Conservation (phyloP, 2,888 invertebrate species). For the Napeogenes inachia region DNA sequence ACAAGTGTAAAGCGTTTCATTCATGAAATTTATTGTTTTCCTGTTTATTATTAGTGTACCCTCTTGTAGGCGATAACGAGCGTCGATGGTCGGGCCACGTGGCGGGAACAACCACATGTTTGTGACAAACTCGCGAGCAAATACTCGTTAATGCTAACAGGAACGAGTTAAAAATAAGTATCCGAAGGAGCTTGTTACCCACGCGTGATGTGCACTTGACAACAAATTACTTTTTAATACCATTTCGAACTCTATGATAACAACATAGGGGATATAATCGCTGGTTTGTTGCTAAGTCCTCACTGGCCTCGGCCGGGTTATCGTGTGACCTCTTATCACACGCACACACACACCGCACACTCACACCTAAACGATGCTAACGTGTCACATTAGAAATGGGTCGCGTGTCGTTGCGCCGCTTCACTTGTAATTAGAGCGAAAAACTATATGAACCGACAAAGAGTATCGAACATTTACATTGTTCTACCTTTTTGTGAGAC, state of each 20-base stretch:
- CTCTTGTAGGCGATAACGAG: constrained; percentile 19
- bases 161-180: constrained; percentile 23
- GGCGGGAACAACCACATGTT: constrained; percentile 12
- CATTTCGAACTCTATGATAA: constrained; percentile 14
- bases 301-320: constrained; percentile 36
- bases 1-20: constrained; percentile 15
- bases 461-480: constrained; percentile 15
- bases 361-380: constrained; percentile 12
- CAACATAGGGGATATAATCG: constrained; percentile 11
- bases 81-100: constrained; percentile 7
- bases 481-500: constrained; percentile 14
- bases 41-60: constrained; percentile 15
- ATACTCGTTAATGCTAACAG: constrained; percentile 17
- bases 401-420: constrained; percentile 37
- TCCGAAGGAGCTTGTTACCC: constrained; percentile 18
- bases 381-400: constrained; percentile 39
- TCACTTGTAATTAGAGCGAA: constrained; percentile 50
- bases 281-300: constrained; percentile 14
- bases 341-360: constrained; percentile 22
- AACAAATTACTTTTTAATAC: not conserved
- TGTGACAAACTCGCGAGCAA: constrained; percentile 17
- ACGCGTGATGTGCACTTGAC: constrained; percentile 22
- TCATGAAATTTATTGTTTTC: constrained; percentile 22
- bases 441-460: constrained; percentile 39
- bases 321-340: constrained; percentile 40